Conservation (phyloP, 2,888 invertebrate species). For the Liposcelis brunnea region DNA sequence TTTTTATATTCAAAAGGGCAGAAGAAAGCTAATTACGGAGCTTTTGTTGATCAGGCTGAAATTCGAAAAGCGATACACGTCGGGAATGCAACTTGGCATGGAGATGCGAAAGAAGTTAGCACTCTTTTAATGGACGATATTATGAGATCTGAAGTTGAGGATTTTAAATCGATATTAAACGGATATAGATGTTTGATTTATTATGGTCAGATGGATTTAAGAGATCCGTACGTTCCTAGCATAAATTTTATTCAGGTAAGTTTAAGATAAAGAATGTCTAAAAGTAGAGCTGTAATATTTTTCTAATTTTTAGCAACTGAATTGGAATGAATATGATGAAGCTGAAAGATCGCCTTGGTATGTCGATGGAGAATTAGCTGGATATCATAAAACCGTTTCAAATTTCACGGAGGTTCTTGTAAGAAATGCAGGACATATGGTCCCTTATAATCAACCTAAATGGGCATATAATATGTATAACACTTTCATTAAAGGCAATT, state of each 20-base stretch:
- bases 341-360: constrained; percentile 32
- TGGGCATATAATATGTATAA: constrained; percentile 58
- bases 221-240: constrained; percentile 72
- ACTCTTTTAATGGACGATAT: constrained; percentile 51
- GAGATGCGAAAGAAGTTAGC: constrained; percentile 43
- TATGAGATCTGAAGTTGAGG: constrained; percentile 59
- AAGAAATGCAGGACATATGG: constrained; percentile 68
- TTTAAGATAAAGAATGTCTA: too few species aligned
- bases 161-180: constrained; percentile 43
- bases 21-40: constrained; percentile 23
- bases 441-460: constrained; percentile 59
- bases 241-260: constrained; percentile 44
- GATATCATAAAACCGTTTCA: constrained; percentile 53
- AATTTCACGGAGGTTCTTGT: constrained; percentile 57
- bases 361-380: constrained; percentile 49
- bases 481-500: constrained; percentile 33
- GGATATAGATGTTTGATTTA: constrained; percentile 58
- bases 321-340: too few species aligned
- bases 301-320: too few species aligned
- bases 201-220: constrained; percentile 81
- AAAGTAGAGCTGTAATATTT: too few species aligned
- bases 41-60: constrained; percentile 18
- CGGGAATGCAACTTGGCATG: constrained; percentile 52
- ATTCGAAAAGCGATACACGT: constrained; percentile 66
- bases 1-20: constrained; percentile 34